phyloP scores from a whole-genome alignment of 2,797 vertebrate genomes.

The Gallinago nigripennis region DNA sequence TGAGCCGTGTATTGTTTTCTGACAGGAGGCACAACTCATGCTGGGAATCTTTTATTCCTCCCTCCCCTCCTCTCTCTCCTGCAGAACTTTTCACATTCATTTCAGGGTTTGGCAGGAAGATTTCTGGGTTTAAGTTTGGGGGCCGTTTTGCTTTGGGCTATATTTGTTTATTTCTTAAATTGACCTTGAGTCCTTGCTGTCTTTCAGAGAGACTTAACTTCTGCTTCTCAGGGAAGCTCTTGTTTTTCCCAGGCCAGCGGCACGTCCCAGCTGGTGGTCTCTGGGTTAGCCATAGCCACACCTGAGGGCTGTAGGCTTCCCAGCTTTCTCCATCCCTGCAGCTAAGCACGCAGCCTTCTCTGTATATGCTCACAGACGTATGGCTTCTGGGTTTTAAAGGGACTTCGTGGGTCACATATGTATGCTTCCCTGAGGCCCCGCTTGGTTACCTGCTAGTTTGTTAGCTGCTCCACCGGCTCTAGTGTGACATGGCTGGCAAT shows the following conservation, averaged over 20 bases:
- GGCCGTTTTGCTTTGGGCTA: neutral
- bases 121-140: neutral
- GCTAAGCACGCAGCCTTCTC: neutral
- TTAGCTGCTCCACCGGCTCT: neutral
- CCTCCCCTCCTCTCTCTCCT: neutral
- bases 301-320: neutral
- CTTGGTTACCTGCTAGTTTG: neutral
- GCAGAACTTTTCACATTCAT: slow-evolving; percentile 21
- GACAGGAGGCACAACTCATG: slow-evolving; percentile 42
- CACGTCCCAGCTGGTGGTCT: neutral
- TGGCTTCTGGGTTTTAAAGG: neutral
- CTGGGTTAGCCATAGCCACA: neutral
- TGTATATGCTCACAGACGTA: neutral
- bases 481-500: accelerated
- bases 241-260: neutral
- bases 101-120: slow-evolving; percentile 12
- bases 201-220: neutral
- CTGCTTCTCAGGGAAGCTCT: neutral
- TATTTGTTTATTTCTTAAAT: neutral
- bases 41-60: slow-evolving; percentile 40
- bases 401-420: slow-evolving; percentile 18
- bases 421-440: accelerated
- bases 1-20: slow-evolving; percentile 38
- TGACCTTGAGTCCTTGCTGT: neutral
- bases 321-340: neutral